These are phyloP conservation scores for Xiphophorus hellerii DNA, from an alignment of 2,113 vertebrate genomes.

Conservation along the genomic window DNA sequence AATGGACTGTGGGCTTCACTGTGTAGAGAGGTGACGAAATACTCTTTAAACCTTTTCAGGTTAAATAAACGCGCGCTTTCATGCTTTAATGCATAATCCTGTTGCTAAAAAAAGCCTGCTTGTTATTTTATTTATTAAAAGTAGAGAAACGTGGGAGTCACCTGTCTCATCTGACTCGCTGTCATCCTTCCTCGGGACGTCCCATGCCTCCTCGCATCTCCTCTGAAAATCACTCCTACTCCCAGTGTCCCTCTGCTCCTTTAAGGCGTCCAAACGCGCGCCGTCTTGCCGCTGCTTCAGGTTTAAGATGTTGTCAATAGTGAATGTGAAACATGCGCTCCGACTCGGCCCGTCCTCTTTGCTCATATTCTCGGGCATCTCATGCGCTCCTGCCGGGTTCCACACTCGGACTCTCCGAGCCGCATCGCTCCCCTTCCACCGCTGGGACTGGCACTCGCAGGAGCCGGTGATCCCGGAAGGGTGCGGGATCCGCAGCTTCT, in stretches of 20 bases:
- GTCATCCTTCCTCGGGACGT: constrained; percentile 51
- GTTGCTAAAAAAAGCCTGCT: neutral
- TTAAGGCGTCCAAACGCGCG: constrained; percentile 15
- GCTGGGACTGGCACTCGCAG: constrained; percentile 42
- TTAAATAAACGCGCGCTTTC: neutral
- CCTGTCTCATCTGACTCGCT: constrained; percentile 53
- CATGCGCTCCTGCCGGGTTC: constrained; percentile 38
- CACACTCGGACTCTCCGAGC: constrained; percentile 57
- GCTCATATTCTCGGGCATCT: constrained; percentile 75
- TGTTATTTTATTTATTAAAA: neutral
- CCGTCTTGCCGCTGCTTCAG: constrained; percentile 60
- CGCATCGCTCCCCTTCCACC: constrained; percentile 69
- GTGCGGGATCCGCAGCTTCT: constrained; percentile 60
- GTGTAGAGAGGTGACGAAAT: constrained; percentile 32
- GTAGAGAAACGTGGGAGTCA: constrained; percentile 14
- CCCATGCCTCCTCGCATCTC: constrained; percentile 45
- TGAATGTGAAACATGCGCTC: constrained; percentile 77
- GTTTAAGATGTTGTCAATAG: constrained; percentile 82
- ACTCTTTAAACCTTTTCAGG: neutral
- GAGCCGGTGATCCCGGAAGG: constrained; percentile 62
- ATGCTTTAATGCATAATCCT: neutral
- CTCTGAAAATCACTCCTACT: constrained; percentile 38
- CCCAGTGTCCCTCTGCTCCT: constrained; percentile 14
- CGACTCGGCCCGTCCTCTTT: constrained; percentile 70
- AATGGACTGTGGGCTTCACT: constrained; percentile 53